Evolutionary conservation across 2,113 vertebrate genomes (phyloP).

Genomic region (Shinisaurus crocodilurus): DNA sequence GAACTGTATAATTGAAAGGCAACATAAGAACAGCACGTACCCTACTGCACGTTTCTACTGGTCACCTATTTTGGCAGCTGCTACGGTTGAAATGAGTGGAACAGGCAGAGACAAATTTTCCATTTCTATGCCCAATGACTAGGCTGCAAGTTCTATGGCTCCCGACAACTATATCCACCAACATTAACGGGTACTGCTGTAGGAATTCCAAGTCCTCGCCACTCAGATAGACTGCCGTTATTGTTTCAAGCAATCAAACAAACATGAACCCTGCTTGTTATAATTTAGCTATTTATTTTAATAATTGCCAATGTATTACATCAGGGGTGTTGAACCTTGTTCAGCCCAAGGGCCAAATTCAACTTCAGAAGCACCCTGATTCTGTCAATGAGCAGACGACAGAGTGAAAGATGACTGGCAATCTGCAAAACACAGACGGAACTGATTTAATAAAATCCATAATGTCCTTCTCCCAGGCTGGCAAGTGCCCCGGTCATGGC

Average conservation of each 20-base stretch:
- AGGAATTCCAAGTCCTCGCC: neutral
- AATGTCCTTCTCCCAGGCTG: no score
- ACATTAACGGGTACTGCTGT: neutral
- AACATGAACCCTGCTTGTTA: neutral
- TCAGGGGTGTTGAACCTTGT: no score
- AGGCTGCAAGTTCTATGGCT: neutral
- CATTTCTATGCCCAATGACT: fast-evolving
- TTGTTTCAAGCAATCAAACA: neutral
- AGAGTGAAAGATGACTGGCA: no score
- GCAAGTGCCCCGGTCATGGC: no score
- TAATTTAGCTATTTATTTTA: no score
- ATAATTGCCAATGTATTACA: no score
- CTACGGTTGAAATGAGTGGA: neutral
- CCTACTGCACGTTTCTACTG: neutral
- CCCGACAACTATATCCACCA: neutral
- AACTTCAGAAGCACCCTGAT: no score
- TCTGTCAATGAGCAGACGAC: no score
- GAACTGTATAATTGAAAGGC: no score
- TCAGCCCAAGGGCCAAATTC: no score
- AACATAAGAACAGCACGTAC: neutral
- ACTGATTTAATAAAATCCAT: no score
- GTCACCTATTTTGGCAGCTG: neutral
- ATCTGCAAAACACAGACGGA: no score
- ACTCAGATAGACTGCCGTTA: neutral
- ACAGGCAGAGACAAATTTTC: fast-evolving